These are phyloP conservation scores for Mythimna loreyi DNA, from an alignment of 2,888 invertebrate species.

Conservation along the genomic window DNA sequence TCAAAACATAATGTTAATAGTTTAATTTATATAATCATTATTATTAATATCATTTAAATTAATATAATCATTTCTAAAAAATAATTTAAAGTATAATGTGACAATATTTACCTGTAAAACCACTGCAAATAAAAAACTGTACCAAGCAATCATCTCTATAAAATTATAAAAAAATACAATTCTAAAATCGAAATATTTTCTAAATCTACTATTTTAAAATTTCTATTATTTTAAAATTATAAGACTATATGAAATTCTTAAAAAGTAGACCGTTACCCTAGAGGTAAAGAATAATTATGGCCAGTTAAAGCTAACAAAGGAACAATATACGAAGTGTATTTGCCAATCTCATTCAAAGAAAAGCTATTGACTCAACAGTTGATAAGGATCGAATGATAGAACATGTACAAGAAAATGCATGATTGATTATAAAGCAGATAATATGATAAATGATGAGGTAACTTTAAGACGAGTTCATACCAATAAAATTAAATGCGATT, in stretches of 20 bases:
- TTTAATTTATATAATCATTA: no score
- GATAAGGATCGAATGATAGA: constrained; percentile 23
- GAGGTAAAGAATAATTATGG: not conserved
- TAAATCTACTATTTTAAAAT: not conserved
- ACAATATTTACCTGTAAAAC: constrained; percentile 31
- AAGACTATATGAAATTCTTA: not conserved
- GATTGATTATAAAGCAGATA: not conserved
- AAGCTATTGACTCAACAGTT: not conserved
- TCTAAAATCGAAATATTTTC: not conserved
- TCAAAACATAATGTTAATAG: not conserved
- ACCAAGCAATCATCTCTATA: constrained; percentile 23
- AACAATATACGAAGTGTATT: constrained; percentile 18
- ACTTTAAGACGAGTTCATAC: not conserved
- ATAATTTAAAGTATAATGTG: not conserved
- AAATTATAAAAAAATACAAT: not conserved
- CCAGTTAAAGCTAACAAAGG: not conserved
- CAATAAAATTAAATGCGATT: not conserved
- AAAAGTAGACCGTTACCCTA: not conserved
- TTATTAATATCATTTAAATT: no score
- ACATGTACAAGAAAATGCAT: constrained; percentile 21
- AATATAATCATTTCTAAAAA: not conserved
- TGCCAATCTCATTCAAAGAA: not conserved
- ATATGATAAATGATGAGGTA: constrained; percentile 6
- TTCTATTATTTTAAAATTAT: not conserved
- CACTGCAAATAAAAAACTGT: constrained; percentile 14